phyloP scores from a whole-genome alignment of 2,113 vertebrate genomes.

The Euleptes europaea region DNA sequence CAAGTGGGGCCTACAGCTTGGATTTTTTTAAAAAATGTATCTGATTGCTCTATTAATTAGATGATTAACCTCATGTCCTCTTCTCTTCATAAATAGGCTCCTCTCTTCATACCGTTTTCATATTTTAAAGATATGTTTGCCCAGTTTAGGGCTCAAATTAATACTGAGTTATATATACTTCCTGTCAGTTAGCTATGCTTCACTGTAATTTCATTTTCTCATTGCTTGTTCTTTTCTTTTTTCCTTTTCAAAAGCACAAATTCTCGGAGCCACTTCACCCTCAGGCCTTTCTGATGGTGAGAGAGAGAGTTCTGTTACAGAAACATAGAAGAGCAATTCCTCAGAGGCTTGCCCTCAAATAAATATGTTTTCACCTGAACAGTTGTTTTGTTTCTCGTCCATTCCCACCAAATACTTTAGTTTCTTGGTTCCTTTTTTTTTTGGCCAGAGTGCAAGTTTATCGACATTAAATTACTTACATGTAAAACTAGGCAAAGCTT shows the following conservation, averaged over 20 bases:
- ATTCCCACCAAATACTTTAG: neutral
- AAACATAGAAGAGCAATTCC: neutral
- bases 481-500: neutral
- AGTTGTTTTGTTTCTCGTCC: constrained; percentile 1
- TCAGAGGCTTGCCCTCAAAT: neutral
- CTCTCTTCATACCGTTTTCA: constrained; percentile 13
- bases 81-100: constrained; percentile 24
- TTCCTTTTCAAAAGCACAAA: neutral
- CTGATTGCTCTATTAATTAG: constrained; percentile 30
- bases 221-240: constrained; percentile 15
- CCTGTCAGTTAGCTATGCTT: neutral
- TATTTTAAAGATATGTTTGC: constrained; percentile 15
- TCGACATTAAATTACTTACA: neutral
- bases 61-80: constrained; percentile 24
- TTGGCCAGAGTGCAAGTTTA: neutral
- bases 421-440: neutral
- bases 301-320: neutral
- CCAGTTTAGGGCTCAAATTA: neutral
- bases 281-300: neutral
- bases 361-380: neutral
- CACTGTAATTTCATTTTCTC: neutral
- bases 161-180: constrained; percentile 20
- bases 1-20: constrained; percentile 29
- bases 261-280: neutral
- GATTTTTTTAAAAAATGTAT: constrained; percentile 35